Conservation (phyloP, 2,797 vertebrate species). For the Dipus sagitta region DNA sequence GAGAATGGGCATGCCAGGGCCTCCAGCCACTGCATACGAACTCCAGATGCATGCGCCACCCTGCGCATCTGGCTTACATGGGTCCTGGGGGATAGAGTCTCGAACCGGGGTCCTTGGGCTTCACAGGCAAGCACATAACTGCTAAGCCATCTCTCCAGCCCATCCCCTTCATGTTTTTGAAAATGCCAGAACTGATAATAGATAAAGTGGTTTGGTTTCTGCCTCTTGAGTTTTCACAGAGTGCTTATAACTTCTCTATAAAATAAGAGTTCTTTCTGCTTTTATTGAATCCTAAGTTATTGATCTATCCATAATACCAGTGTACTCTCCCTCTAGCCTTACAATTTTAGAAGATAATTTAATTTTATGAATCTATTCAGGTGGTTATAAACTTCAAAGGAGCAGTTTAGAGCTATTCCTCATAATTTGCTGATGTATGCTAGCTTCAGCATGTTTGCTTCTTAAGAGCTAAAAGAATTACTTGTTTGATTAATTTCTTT, state of each 20-base stretch:
- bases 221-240: slow-evolving; percentile 24
- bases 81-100: no score
- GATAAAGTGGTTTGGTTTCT: slow-evolving; percentile 29
- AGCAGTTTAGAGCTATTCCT: background rate
- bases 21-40: no score
- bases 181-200: slow-evolving; percentile 1
- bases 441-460: slow-evolving; percentile 43
- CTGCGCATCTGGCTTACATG: no score
- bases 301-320: background rate
- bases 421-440: background rate
- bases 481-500: slow-evolving; percentile 38
- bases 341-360: slow-evolving; percentile 29
- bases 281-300: slow-evolving; percentile 18
- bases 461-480: background rate
- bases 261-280: slow-evolving; percentile 6
- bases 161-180: background rate
- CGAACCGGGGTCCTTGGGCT: no score
- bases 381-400: slow-evolving; percentile 4
- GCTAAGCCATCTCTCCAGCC: no score
- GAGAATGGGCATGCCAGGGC: no score
- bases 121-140: no score
- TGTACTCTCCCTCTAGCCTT: background rate
- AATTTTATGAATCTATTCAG: slow-evolving; percentile 26
- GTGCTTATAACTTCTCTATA: slow-evolving; percentile 1
- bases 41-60: no score